phyloP scores from a whole-genome alignment of 2,113 vertebrate species.

The Ceuthmochares aereus region DNA sequence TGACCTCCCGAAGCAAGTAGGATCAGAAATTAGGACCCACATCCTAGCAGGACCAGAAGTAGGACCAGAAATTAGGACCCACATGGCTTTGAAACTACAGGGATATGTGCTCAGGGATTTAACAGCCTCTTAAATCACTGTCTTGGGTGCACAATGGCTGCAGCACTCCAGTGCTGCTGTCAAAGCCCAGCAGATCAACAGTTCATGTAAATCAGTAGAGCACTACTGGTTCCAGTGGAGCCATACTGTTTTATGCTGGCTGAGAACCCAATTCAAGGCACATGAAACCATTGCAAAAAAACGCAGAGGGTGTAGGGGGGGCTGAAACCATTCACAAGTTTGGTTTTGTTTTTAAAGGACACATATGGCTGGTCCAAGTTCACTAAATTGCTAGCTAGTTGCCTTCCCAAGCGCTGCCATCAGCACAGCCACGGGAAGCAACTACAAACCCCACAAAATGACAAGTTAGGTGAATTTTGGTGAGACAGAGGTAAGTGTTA shows the following conservation, averaged over 20 bases:
- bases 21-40: background rate
- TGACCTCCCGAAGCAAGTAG: background rate
- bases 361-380: background rate
- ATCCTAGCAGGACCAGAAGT: no score
- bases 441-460: background rate
- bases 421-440: background rate
- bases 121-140: background rate
- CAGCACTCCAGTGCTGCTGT: background rate
- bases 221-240: background rate
- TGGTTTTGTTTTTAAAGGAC: background rate
- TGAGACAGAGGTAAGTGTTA: background rate
- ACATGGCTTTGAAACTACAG: rapidly evolving
- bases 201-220: rapidly evolving
- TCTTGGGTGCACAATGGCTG: background rate
- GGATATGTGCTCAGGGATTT: background rate
- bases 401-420: background rate
- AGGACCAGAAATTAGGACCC: background rate
- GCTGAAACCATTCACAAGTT: background rate
- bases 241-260: background rate
- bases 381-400: background rate
- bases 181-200: background rate
- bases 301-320: background rate
- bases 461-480: background rate
- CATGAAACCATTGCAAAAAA: background rate
- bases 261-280: background rate